phyloP scores from a whole-genome alignment of 2,113 vertebrate species.

The Actenoides lindsayi region DNA sequence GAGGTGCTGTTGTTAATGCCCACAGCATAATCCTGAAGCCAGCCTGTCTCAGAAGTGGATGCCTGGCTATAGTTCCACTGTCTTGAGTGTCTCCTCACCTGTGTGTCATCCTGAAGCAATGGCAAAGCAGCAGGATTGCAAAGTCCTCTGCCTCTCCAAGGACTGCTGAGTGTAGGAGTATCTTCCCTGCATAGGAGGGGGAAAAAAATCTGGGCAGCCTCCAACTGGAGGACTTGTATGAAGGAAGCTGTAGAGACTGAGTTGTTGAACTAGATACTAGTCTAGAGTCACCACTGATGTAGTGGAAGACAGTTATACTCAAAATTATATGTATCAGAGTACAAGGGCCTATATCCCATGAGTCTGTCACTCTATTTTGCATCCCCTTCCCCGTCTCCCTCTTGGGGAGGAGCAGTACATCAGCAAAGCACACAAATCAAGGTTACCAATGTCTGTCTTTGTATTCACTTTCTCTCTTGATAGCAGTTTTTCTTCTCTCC shows the following conservation, averaged over 20 bases:
- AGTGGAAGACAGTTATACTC: not conserved
- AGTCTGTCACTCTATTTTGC: not conserved
- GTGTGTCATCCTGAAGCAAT: not conserved
- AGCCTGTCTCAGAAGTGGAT: not conserved
- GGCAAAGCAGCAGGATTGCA: not conserved
- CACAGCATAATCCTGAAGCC: not conserved
- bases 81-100: not conserved
- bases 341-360: not conserved
- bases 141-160: not conserved
- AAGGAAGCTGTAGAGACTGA: not conserved
- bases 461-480: not conserved
- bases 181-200: not conserved
- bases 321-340: not conserved
- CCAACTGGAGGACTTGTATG: not conserved
- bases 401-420: not conserved
- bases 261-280: not conserved
- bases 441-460: not conserved
- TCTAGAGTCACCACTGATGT: not conserved
- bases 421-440: constrained; percentile 25
- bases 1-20: not conserved
- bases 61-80: not conserved
- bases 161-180: not conserved
- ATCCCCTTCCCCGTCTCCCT: not conserved
- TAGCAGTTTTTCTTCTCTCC: not conserved
- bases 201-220: not conserved